phyloP scores from a whole-genome alignment of 2,113 vertebrate species.

The Campylomormyrus tamandua region DNA sequence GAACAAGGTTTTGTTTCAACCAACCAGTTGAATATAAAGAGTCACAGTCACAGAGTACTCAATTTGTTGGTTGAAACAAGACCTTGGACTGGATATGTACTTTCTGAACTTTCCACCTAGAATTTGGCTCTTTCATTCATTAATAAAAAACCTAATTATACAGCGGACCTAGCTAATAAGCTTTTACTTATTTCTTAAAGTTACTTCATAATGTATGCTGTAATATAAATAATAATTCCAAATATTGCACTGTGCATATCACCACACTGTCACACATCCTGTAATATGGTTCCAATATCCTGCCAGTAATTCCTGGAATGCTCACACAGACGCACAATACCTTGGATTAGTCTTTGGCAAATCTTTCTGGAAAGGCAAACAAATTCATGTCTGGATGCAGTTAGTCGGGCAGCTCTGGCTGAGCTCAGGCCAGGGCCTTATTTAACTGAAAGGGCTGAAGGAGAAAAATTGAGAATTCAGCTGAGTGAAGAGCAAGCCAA shows the following conservation, averaged over 20 bases:
- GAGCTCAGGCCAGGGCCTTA: neutral
- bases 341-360: slow-evolving; percentile 13
- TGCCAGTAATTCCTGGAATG: slow-evolving; percentile 14
- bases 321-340: neutral
- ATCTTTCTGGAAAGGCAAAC: slow-evolving; percentile 7
- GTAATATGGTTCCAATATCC: slow-evolving; percentile 15
- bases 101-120: neutral
- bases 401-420: slow-evolving; percentile 1
- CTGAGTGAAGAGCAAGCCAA: neutral
- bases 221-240: neutral
- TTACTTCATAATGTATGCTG: neutral
- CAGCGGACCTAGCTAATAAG: neutral
- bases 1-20: neutral
- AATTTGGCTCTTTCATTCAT: neutral
- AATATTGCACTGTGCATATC: neutral
- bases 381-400: slow-evolving; percentile 12
- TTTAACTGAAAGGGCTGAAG: neutral
- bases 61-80: neutral
- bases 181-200: neutral
- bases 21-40: neutral
- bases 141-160: neutral
- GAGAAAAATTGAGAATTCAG: neutral
- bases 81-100: neutral
- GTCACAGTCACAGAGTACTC: neutral
- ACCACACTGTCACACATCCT: neutral